phyloP scores from a whole-genome alignment of 2,797 vertebrate genomes.

The Phalloptychus januarius region DNA sequence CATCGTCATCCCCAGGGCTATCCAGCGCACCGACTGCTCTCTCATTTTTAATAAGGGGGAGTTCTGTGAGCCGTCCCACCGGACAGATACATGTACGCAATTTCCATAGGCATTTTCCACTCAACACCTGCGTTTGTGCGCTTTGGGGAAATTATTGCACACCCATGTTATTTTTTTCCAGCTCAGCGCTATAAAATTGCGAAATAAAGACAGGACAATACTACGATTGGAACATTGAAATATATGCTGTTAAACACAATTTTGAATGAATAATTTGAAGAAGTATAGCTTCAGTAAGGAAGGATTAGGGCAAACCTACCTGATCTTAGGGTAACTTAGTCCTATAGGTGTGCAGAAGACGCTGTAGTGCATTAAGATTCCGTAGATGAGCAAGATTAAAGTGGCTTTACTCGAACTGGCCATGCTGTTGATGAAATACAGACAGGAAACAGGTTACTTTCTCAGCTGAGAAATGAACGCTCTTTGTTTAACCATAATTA shows the following conservation, averaged over 20 bases:
- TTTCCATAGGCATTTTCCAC: slow-evolving; percentile 61
- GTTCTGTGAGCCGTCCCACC: slow-evolving; percentile 73
- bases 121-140: slow-evolving; percentile 1
- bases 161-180: background rate
- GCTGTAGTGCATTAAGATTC: slow-evolving; percentile 97
- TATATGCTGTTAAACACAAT: background rate
- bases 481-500: background rate
- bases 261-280: background rate
- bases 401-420: slow-evolving; percentile 95
- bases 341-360: slow-evolving; percentile 94
- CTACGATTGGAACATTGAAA: background rate
- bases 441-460: slow-evolving; percentile 55
- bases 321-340: slow-evolving; percentile 92
- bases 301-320: slow-evolving; percentile 79
- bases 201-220: background rate
- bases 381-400: slow-evolving; percentile 94
- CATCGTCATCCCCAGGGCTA: slow-evolving; percentile 76
- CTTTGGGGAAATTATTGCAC: slow-evolving; percentile 1
- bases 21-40: slow-evolving; percentile 67
- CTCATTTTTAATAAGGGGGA: slow-evolving; percentile 77
- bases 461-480: slow-evolving; percentile 1
- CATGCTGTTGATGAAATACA: slow-evolving; percentile 84
- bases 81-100: slow-evolving; percentile 62
- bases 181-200: slow-evolving; percentile 5
- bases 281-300: background rate